phyloP scores from a whole-genome alignment of 2,888 invertebrate genomes.

The Drosophila meridiana region DNA sequence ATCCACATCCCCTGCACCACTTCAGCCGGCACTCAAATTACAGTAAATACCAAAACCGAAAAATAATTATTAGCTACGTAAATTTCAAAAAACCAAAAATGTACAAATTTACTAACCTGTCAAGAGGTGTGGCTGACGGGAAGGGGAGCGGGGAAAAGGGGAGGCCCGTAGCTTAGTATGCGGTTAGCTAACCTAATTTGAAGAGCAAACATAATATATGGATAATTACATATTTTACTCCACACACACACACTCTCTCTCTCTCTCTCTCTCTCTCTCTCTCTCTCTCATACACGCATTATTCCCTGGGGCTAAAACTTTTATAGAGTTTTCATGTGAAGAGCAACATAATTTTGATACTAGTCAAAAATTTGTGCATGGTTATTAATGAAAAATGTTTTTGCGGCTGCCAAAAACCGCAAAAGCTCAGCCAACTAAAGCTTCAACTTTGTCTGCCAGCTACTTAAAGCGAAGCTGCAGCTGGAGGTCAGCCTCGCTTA shows the following conservation, averaged over 20 bases:
- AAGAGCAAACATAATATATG: conserved; percentile 59
- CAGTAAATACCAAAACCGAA: conserved; percentile 37
- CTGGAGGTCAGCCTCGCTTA: conserved; percentile 22
- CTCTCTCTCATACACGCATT: background rate
- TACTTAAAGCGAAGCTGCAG: conserved; percentile 21
- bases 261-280: no score
- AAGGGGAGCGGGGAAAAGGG: background rate
- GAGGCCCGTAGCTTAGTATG: background rate
- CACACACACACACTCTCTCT: conserved; percentile 11
- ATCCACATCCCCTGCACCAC: conserved; percentile 5
- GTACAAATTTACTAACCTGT: conserved; percentile 52
- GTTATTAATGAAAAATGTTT: conserved; percentile 38
- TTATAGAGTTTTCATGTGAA: conserved; percentile 14
- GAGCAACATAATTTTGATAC: conserved; percentile 19
- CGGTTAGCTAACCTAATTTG: conserved; percentile 42
- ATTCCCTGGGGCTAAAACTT: conserved; percentile 9
- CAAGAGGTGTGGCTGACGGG: background rate
- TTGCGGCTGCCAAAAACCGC: conserved; percentile 11
- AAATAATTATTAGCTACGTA: conserved; percentile 61
- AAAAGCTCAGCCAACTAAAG: background rate
- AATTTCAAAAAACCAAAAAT: conserved; percentile 51
- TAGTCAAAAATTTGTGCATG: conserved; percentile 16
- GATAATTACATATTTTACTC: conserved; percentile 67
- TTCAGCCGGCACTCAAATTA: conserved; percentile 14
- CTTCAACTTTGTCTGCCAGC: conserved; percentile 29